A percentile compares a stretch with the other conserved stretches of the same genome.
These are phyloP conservation scores for Microplitis demolitor DNA, from an alignment of 1,140 invertebrate genomes.

Conservation along the genomic window DNA sequence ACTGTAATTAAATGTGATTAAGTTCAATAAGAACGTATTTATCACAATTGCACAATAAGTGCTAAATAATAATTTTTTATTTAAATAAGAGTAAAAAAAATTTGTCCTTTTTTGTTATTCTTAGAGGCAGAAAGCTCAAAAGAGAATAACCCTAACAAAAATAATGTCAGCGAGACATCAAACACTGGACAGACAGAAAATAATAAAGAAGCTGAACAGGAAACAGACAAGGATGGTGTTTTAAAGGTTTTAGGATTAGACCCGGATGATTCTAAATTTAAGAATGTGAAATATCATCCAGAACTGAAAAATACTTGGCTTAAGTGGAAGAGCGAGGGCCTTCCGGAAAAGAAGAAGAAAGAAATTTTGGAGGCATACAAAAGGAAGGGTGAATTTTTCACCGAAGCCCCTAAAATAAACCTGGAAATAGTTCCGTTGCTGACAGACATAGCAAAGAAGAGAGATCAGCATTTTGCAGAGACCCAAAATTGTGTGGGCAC, in stretches of 20 bases:
- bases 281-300: conserved; percentile 27
- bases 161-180: background rate
- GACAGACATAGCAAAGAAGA: conserved; percentile 23
- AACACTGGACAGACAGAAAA: background rate
- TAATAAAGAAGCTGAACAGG: background rate
- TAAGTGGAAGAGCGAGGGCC: conserved; percentile 31
- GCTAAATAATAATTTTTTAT: conserved; percentile 3
- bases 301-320: conserved; percentile 30
- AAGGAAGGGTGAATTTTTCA: conserved; percentile 22
- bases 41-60: conserved; percentile 24
- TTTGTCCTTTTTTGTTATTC: background rate
- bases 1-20: background rate
- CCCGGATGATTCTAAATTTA: conserved; percentile 12
- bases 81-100: background rate
- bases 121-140: background rate
- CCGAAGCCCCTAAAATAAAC: conserved; percentile 29
- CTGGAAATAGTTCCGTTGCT: conserved; percentile 18
- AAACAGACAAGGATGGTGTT: background rate
- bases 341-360: conserved; percentile 34
- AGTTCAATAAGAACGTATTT: conserved; percentile 23
- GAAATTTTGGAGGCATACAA: conserved; percentile 27
- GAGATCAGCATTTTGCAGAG: conserved; percentile 25
- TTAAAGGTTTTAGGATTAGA: conserved; percentile 14
- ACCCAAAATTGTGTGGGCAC: conserved; percentile 29
- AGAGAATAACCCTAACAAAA: background rate